These are phyloP conservation scores for Ploceus nigricollis DNA, from an alignment of 2,113 vertebrate species.

Conservation along the genomic window DNA sequence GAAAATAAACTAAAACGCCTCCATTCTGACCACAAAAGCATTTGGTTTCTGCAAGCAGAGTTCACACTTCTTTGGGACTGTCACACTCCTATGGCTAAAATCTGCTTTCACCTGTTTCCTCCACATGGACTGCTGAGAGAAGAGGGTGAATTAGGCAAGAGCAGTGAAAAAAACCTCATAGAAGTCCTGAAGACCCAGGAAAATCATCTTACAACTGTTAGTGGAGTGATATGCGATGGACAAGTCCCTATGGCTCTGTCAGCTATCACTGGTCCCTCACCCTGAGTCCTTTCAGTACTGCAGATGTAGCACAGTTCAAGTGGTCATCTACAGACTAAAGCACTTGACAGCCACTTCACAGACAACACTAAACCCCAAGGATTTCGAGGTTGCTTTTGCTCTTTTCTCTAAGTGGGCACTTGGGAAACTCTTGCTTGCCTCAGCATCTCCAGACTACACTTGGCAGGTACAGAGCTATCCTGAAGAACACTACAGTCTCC, in stretches of 20 bases:
- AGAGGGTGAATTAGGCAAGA: neutral
- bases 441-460: neutral
- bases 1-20: neutral
- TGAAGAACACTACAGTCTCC: neutral
- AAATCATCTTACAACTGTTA: neutral
- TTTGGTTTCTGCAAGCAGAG: neutral
- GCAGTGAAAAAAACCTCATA: neutral
- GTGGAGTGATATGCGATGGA: neutral
- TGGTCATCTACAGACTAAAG: neutral
- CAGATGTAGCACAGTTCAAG: neutral
- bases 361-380: neutral
- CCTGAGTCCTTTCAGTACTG: neutral
- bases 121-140: neutral
- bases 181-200: neutral
- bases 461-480: neutral
- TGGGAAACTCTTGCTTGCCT: neutral
- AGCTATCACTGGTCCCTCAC: neutral
- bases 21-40: neutral
- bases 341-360: neutral
- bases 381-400: neutral
- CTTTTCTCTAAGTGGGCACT: neutral
- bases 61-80: neutral
- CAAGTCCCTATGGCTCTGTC: neutral
- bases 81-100: neutral
- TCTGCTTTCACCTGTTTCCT: neutral